Evolutionary conservation across 1,140 invertebrate genomes (phyloP).

Genomic region (Drosophila hydei): DNA sequence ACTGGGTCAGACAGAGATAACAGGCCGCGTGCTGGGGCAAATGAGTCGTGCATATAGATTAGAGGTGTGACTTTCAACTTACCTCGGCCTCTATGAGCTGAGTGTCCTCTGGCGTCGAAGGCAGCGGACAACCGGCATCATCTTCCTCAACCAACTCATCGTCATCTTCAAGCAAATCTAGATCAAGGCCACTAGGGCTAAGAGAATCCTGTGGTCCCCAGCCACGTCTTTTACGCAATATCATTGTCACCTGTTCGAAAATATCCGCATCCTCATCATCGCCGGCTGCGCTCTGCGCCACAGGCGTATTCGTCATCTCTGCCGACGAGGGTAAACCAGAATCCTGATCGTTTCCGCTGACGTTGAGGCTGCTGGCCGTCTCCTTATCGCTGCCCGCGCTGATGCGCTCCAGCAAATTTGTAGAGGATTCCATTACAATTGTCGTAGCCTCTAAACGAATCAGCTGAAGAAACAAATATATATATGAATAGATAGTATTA

Average conservation of each 20-base stretch:
- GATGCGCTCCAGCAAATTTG: conserved; percentile 53
- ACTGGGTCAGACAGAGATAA: conserved; percentile 57
- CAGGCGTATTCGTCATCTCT: conserved; percentile 44
- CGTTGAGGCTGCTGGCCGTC: conserved; percentile 8
- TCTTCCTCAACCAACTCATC: conserved; percentile 88
- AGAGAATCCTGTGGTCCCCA: conserved; percentile 75
- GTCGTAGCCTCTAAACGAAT: conserved; percentile 25
- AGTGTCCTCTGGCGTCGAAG: conserved; percentile 94
- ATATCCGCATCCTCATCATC: conserved; percentile 74
- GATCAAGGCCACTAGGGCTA: conserved; percentile 62
- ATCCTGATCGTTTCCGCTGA: conserved; percentile 39
- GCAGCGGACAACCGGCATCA: conserved; percentile 91
- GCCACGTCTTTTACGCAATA: conserved; percentile 76
- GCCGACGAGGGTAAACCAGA: conserved; percentile 53
- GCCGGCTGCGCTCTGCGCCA: conserved; percentile 9
- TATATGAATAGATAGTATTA: conserved; percentile 22
- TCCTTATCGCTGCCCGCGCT: conserved; percentile 45
- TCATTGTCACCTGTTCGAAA: conserved; percentile 79
- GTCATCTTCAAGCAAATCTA: conserved; percentile 71
- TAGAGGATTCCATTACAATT: conserved; percentile 53
- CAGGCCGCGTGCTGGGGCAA: conserved; percentile 24
- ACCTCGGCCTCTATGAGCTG: conserved; percentile 91
- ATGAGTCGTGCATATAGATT: conserved; percentile 10
- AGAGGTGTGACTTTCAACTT: conserved; percentile 18
- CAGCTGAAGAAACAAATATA: conserved; percentile 20